phyloP scores from a whole-genome alignment of 23 tunicate species.

The Halocynthia roretzi region DNA sequence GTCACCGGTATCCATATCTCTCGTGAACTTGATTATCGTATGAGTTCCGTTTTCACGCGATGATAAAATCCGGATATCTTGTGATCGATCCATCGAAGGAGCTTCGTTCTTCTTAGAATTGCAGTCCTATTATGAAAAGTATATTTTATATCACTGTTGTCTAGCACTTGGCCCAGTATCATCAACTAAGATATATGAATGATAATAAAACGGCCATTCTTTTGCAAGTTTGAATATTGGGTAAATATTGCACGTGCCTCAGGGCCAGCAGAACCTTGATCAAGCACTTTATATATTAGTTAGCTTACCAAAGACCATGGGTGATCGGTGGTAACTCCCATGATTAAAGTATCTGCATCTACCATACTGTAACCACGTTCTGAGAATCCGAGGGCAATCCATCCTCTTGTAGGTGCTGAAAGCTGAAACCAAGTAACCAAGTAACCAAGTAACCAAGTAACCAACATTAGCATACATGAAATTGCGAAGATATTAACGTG shows the following conservation, averaged over 20 bases:
- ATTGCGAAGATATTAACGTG: too few relatives aligned
- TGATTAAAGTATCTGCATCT: constrained; percentile 2
- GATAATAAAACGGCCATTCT: too few relatives aligned
- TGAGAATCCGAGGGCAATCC: constrained; percentile 23
- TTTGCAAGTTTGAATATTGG: too few relatives aligned
- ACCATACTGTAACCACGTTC: constrained; percentile 12
- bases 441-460: too few relatives aligned
- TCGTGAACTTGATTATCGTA: not conserved
- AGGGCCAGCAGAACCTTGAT: too few relatives aligned
- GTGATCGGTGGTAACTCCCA: constrained; percentile 1
- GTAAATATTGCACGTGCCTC: too few relatives aligned
- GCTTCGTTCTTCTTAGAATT: not conserved
- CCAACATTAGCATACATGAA: too few relatives aligned
- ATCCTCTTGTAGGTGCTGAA: constrained; percentile 16
- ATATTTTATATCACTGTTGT: too few relatives aligned
- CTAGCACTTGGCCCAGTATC: too few relatives aligned
- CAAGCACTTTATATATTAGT: too few relatives aligned
- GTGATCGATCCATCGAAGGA: constrained; percentile 2
- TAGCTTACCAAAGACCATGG: not conserved
- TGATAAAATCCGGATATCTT: constrained; percentile 5
- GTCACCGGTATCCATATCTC: constrained; percentile 12
- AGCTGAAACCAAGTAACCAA: too few relatives aligned
- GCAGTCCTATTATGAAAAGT: not conserved
- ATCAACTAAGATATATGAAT: too few relatives aligned
- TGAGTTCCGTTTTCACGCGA: not conserved